Evolutionary conservation across 1,140 invertebrate genomes (phyloP), one percentile per base, ranked within the genome.

Genomic region (Caenorhabditis briggsae): DNA sequence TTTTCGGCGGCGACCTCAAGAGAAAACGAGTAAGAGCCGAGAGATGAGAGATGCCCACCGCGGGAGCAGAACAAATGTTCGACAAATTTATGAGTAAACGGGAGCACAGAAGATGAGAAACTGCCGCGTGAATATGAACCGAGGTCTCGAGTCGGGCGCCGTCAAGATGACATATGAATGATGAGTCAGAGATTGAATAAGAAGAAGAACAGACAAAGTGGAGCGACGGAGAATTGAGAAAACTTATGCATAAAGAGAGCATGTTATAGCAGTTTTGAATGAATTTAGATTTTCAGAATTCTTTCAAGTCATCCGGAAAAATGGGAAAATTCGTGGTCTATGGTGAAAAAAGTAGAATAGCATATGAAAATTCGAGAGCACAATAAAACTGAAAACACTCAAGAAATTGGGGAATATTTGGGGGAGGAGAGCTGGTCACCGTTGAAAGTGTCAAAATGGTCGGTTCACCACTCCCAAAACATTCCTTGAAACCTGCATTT

Each of bases 51-150:
- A 53, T 33, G 70, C 20, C 70, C 43, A 41, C 70, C 43, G n/a
- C 25, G 46, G 18, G 70, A 78, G 20, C 46, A 78, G 70, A 78
- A 78, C 25, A 41, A 23, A 41, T 50, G 64, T 70, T 70, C 64
- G 64, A 70, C 33, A 70, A 70, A 46, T 70, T 70, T 46, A 70
- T 70, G 64, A 70, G 64, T 46, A 18, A n/a, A 41, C 64, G 64
- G 64, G 64, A 70, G 64, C 64, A 46, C 64, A 46, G 18, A 46
- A 48, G 41, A 46, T 23, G 18, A 70, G 33, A 70, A 70, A 46
- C 64, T 70, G 43, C 70, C 5, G 70, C n/a, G 70, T 78, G 70
- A 78, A 78, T 78, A 53, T 78, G 70, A 78, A 78, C 23, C 20
- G 46, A 70, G 16, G 43, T 33, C 33, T 33, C 33, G 33, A 33